These are phyloP conservation scores for Argynnis bischoffii DNA, from an alignment of 2,888 invertebrate genomes.

Conservation along the genomic window DNA sequence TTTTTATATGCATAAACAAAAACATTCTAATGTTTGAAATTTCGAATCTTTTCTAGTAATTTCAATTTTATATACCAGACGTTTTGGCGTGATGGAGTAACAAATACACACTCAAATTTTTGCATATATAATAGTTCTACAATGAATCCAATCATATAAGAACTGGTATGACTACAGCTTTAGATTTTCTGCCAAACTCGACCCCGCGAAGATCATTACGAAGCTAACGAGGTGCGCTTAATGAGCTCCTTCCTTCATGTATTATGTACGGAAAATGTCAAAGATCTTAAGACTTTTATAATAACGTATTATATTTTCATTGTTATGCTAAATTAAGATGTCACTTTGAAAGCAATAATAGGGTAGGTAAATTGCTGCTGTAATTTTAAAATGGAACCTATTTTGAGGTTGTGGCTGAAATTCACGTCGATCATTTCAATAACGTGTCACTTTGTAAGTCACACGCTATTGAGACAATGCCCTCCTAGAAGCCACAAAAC, in stretches of 20 bases:
- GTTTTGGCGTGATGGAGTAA: too few species aligned
- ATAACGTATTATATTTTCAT: background rate
- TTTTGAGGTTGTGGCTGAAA: background rate
- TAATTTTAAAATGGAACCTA: background rate
- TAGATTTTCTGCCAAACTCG: slow-evolving; percentile 23
- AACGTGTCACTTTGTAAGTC: too few species aligned
- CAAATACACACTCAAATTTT: too few species aligned
- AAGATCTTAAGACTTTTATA: slow-evolving; percentile 13
- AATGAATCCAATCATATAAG: too few species aligned
- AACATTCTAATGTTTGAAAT: too few species aligned
- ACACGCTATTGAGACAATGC: too few species aligned
- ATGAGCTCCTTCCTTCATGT: slow-evolving; percentile 10
- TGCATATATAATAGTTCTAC: too few species aligned
- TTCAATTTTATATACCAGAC: too few species aligned
- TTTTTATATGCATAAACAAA: too few species aligned
- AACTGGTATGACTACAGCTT: slow-evolving; percentile 8
- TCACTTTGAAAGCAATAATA: background rate
- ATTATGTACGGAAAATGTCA: slow-evolving; percentile 15
- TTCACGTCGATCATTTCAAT: too few species aligned
- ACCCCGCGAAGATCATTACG: slow-evolving; percentile 19
- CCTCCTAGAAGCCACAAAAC: too few species aligned
- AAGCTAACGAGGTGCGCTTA: slow-evolving; percentile 27
- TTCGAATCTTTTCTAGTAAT: too few species aligned
- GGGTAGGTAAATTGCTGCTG: background rate
- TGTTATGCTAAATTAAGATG: slow-evolving; percentile 3